Evolutionary conservation across 2,113 vertebrate genomes (phyloP).

Genomic region (Genyomyrus donnyi): DNA sequence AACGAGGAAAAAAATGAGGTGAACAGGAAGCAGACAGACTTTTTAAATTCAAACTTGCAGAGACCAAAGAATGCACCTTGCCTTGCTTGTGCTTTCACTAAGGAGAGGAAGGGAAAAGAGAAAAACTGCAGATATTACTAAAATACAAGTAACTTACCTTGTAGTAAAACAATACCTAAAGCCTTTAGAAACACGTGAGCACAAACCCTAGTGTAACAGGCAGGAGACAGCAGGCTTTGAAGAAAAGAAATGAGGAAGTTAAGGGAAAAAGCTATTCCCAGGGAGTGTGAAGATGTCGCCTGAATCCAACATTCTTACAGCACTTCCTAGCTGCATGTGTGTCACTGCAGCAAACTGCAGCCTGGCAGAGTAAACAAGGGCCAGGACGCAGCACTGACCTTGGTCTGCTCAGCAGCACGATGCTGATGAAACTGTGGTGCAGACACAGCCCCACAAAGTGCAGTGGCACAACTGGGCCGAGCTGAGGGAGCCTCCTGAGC

Average conservation of each 20-base stretch:
- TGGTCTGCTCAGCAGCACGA: neutral
- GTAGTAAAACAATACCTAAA: neutral
- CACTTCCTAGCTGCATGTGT: neutral
- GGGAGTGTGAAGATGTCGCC: neutral
- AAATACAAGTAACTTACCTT: neutral
- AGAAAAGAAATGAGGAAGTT: neutral
- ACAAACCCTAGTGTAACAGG: neutral
- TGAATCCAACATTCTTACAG: neutral
- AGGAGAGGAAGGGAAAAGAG: neutral
- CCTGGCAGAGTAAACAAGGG: slow-evolving; percentile 14
- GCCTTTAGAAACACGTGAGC: neutral
- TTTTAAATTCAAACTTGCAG: neutral
- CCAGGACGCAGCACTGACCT: neutral
- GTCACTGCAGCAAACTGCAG: slow-evolving; percentile 8
- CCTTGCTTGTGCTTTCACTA: neutral
- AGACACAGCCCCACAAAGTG: neutral
- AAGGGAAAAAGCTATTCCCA: neutral
- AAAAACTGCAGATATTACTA: neutral
- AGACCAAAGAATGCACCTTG: neutral
- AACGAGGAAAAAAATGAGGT: neutral
- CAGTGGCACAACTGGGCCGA: neutral
- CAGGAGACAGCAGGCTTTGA: neutral
- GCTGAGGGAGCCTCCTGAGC: neutral
- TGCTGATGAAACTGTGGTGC: slow-evolving; percentile 4
- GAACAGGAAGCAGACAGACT: neutral